Evolutionary conservation across 2,888 invertebrate genomes (phyloP), one percentile per base, ranked within the genome.

Genomic region (Erannis defoliaria): DNA sequence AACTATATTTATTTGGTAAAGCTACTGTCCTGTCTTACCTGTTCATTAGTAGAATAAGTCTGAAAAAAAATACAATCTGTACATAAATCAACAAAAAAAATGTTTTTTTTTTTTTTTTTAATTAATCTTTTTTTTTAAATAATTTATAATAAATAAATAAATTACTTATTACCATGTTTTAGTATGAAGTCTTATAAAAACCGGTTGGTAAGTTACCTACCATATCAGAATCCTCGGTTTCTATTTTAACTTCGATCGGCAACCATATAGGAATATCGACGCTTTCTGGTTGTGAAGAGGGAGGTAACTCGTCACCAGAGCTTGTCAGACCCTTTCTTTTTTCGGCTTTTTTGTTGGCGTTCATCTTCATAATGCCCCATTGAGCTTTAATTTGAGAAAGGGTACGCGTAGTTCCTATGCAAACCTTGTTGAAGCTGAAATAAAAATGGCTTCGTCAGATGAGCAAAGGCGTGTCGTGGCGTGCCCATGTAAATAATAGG

Each of bases 381-480:
- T 50, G 29, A 21, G 33, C 21, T 19, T 35, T 31, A 2, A 46
- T 10, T 16, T 42, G 42, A 19, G 19, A 19, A 12, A 42, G 21
- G 21, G 42, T 42, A 3, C 42, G 42, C 3, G n/a, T 5, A 21
- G 21, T 1, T 18, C 37, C 16, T 9, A 37, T 9, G 8, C 37
- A 37, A 18, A 18, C 9, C 37, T 42, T 21, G 6, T 42, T 42
- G 6, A 42, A 42, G n/a, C 42, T 42, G 42, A 21, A 42, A 42
- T 21, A 12, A 37, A 14, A 14, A 16, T 16, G n/a, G n/a, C 8
- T 37, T 14, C 16, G n/a, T 16, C 1, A 14, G 3, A 31, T 31
- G 6, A 31, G 5, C 14, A 1, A 37, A 37, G 0, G 5, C 5
- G 5, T n/a, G 26, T 26, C 26, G 0, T 6, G 5, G 2, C 23